A percentile compares a stretch with the other conserved stretches of the same genome.
These are phyloP conservation scores for Sthenelais limicola DNA, from an alignment of 2,888 invertebrate genomes.

Conservation along the genomic window DNA sequence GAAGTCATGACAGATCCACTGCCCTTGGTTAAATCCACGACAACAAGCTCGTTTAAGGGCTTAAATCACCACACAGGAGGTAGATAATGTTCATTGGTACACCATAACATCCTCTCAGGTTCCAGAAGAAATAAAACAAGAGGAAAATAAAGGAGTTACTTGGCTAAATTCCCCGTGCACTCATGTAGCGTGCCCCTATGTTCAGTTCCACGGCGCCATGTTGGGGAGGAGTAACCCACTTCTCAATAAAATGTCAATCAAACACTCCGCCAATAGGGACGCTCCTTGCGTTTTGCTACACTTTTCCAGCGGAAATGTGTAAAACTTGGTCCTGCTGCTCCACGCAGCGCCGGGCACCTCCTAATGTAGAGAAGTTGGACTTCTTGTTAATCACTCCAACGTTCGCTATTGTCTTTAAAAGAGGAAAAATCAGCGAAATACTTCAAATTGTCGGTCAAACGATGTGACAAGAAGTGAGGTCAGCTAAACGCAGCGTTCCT, in stretches of 20 bases:
- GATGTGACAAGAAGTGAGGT: no score
- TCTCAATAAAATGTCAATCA: slow-evolving; percentile 38
- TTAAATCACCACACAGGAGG: neutral
- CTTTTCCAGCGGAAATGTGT: slow-evolving; percentile 29
- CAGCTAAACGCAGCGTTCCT: no score
- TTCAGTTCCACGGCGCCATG: slow-evolving; percentile 33
- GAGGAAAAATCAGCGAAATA: no score
- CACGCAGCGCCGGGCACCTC: no score
- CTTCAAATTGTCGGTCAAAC: no score
- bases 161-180: neutral
- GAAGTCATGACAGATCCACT: slow-evolving; percentile 21
- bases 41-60: neutral
- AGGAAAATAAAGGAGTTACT: neutral
- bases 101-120: neutral
- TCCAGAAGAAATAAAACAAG: neutral
- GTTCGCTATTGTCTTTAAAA: no score
- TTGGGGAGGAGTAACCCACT: slow-evolving; percentile 42
- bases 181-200: slow-evolving; percentile 31
- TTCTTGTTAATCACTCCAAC: no score
- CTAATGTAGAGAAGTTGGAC: no score
- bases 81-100: neutral
- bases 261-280: slow-evolving; percentile 6
- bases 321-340: no score
- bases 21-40: neutral
- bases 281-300: neutral